phyloP scores from a whole-genome alignment of 2,797 vertebrate species.

The Malacoraja senta region DNA sequence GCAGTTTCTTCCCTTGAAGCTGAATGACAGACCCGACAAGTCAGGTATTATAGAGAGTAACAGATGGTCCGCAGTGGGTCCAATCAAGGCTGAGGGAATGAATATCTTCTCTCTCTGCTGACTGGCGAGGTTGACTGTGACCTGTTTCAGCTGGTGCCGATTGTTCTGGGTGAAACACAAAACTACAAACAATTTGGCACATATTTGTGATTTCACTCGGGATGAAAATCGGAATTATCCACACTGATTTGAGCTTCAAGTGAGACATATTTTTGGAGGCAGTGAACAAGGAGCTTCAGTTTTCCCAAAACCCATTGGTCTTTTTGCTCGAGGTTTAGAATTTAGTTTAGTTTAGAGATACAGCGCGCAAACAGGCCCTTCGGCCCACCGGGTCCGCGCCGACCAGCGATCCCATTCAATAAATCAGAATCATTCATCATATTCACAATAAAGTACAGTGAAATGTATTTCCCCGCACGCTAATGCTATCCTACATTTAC shows the following conservation, averaged over 20 bases:
- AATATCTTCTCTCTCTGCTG: not conserved
- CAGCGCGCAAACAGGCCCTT: no score
- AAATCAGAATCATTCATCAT: no score
- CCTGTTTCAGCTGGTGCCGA: not conserved
- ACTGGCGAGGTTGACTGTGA: not conserved
- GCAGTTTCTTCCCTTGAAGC: not conserved
- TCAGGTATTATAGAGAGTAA: not conserved
- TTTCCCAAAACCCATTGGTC: not conserved
- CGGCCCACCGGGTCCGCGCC: no score
- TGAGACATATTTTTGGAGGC: no score
- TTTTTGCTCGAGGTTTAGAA: not conserved
- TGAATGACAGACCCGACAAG: not conserved
- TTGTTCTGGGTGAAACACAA: no score
- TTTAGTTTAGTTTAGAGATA: no score
- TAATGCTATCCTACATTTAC: no score
- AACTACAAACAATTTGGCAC: conserved; percentile 3
- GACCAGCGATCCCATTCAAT: no score
- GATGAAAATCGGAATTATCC: not conserved
- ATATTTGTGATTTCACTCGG: not conserved
- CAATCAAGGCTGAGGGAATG: not conserved
- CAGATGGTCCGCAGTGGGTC: not conserved
- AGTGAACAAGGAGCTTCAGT: not conserved
- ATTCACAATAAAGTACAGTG: no score
- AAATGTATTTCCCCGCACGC: no score
- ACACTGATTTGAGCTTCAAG: not conserved